Base-by-base conservation (phyloP, 2,113 vertebrate species). In the Oophaga pumilio region DNA sequence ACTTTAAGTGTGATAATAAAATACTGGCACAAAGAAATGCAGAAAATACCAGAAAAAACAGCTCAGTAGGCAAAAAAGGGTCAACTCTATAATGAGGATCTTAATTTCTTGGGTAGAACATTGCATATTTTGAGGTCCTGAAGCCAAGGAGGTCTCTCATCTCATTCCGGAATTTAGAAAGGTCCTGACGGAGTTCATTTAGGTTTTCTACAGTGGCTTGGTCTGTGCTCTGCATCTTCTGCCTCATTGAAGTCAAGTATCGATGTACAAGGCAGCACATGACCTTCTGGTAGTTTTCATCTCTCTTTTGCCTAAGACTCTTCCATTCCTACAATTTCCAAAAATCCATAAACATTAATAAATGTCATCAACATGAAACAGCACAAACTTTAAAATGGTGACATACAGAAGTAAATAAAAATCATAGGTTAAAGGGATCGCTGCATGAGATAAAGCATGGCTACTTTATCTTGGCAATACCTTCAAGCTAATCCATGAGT, bases 191-290 rank as follows among this genome's bases (percentile, higher is more conserved):
- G 76, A 99, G 94, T 79, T 99, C 98, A 13, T 97, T 98, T 43
- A 99, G 96, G 90, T 98, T 99, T 90, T 99, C 98, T 93, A 99
- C 96, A 0, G 98, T 99, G 76, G 98, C 97, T 91, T 99, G 97
- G 89, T 99, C 98, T 0, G 95, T 98, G 89, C 97, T 99, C 89
- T 99, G 98, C 97, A 99, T 97, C 94, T 97, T 98, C 92, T 99
- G 98, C 3, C 98, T 94, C 76, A 97, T 98, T 88, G 97, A 98
- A 6, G 98, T 99, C 94, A 99, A 85, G 91, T 99, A 99, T 77
- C 98, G 98, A 90, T 99, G 98, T 52, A 99, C 98, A 86, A 99
- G 94, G 87, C 98, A 99, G 80, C 98, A 99, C 97, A 99, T 99
- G 89, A 99, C 98, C 90, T 99, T 99, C 84, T 99, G 98, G 89